Percentiles rank a stretch among this genome's conserved stretches.
These are phyloP conservation scores for Pipra filicauda DNA, from an alignment of 2,113 vertebrate genomes.

Conservation along the genomic window DNA sequence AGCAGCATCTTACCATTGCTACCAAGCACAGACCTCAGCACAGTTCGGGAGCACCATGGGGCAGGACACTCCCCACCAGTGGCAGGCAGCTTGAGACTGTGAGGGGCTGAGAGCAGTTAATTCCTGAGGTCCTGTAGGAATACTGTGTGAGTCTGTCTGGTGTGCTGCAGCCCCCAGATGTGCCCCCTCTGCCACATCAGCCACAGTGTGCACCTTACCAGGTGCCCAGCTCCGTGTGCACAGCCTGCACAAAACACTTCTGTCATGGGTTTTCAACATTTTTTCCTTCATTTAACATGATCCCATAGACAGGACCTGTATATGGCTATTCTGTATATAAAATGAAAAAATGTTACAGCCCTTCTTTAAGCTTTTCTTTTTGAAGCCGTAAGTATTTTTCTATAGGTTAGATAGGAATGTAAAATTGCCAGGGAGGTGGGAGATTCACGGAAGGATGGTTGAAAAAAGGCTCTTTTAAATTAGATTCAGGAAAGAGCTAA, in stretches of 20 bases:
- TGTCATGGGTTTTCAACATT: not conserved
- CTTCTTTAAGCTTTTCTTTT: not conserved
- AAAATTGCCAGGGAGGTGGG: not conserved
- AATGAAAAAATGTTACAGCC: not conserved
- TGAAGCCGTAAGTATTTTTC: not conserved
- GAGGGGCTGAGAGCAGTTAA: not conserved
- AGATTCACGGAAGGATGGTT: not conserved
- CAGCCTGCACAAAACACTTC: not conserved
- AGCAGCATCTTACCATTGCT: not conserved
- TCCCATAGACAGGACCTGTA: not conserved
- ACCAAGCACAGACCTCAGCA: not conserved
- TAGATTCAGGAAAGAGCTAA: not conserved
- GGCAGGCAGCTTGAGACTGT: not conserved
- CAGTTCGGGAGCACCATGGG: not conserved
- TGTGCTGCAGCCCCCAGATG: not conserved
- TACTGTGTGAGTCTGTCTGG: accelerated
- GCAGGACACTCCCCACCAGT: not conserved
- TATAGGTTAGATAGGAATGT: not conserved
- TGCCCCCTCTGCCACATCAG: not conserved
- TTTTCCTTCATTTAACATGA: not conserved
- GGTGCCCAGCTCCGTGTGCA: not conserved
- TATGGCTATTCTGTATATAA: not conserved
- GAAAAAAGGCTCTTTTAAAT: not conserved
- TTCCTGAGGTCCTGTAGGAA: not conserved
- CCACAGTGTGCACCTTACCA: not conserved